These are phyloP conservation scores for Dolichoris vasculosae DNA, from an alignment of 1,140 invertebrate species.

Conservation along the genomic window DNA sequence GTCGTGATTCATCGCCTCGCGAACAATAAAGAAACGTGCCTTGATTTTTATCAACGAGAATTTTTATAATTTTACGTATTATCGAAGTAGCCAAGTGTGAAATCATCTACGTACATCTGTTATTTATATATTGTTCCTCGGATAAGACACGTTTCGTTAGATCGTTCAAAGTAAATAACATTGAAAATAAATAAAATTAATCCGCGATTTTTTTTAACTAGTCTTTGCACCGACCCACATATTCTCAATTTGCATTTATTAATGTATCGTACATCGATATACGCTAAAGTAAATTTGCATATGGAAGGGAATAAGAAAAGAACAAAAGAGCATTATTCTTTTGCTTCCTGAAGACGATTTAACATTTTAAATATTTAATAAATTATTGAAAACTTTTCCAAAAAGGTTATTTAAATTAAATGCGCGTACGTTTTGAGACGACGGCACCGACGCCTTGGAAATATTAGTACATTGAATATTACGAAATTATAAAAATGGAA, in stretches of 20 bases:
- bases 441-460: background rate
- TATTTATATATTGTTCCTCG: background rate
- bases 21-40: background rate
- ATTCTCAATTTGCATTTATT: background rate
- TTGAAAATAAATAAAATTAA: background rate
- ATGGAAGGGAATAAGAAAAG: background rate
- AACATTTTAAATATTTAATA: background rate
- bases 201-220: background rate
- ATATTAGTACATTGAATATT: background rate
- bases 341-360: background rate
- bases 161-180: background rate
- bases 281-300: background rate
- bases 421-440: too few species aligned
- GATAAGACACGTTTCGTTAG: too few species aligned
- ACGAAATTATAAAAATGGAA: too few species aligned
- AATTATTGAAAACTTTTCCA: background rate
- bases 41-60: background rate
- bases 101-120: background rate
- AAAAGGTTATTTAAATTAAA: too few species aligned
- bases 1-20: background rate
- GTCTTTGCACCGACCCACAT: background rate
- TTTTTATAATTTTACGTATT: background rate
- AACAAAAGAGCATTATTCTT: conserved; percentile 4
- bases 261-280: background rate
- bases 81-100: background rate